Evolutionary conservation across 2,888 invertebrate genomes (phyloP).

Genomic region (Biston stratarius): DNA sequence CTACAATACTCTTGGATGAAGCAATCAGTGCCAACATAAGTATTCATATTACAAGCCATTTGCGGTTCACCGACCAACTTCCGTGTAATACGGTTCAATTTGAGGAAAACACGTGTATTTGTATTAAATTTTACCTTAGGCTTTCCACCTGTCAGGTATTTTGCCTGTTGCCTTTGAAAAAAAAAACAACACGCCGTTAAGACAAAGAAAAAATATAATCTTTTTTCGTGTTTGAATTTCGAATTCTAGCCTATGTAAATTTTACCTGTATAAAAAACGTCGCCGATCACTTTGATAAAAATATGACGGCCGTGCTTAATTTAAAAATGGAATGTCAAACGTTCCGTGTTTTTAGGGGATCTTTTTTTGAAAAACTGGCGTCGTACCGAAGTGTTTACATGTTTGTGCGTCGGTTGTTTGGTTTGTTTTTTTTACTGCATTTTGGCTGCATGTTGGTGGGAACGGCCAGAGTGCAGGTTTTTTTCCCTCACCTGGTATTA

Average conservation of each 20-base stretch:
- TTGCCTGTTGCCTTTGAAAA: slow-evolving; percentile 23
- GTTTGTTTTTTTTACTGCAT: slow-evolving; percentile 73
- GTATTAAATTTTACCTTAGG: slow-evolving; percentile 21
- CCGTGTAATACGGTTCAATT: slow-evolving; percentile 75
- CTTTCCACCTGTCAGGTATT: slow-evolving; percentile 64
- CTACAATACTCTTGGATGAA: slow-evolving; percentile 41
- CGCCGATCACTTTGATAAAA: slow-evolving; percentile 31
- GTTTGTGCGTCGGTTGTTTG: slow-evolving; percentile 72
- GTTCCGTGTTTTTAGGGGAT: slow-evolving; percentile 28
- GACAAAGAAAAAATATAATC: slow-evolving; percentile 15
- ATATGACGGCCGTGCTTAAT: slow-evolving; percentile 19
- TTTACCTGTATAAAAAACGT: slow-evolving; percentile 22
- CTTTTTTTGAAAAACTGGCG: slow-evolving; percentile 38
- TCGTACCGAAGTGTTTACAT: slow-evolving; percentile 70
- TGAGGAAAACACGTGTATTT: slow-evolving; percentile 57
- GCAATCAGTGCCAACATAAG: slow-evolving; percentile 41
- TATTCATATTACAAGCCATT: slow-evolving; percentile 58
- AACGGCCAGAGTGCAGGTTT: slow-evolving; percentile 66
- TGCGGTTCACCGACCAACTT: slow-evolving; percentile 74
- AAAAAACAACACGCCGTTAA: slow-evolving; percentile 3
- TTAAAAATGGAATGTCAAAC: slow-evolving; percentile 34
- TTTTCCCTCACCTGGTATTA: slow-evolving; percentile 62
- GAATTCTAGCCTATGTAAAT: slow-evolving; percentile 27
- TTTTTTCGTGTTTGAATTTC: slow-evolving; percentile 27
- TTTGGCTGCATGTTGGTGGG: slow-evolving; percentile 70